Percentiles rank a stretch among this genome's conserved stretches.
Conservation (phyloP, 2,888 invertebrate species). For the Lasioglossum figueresi region DNA sequence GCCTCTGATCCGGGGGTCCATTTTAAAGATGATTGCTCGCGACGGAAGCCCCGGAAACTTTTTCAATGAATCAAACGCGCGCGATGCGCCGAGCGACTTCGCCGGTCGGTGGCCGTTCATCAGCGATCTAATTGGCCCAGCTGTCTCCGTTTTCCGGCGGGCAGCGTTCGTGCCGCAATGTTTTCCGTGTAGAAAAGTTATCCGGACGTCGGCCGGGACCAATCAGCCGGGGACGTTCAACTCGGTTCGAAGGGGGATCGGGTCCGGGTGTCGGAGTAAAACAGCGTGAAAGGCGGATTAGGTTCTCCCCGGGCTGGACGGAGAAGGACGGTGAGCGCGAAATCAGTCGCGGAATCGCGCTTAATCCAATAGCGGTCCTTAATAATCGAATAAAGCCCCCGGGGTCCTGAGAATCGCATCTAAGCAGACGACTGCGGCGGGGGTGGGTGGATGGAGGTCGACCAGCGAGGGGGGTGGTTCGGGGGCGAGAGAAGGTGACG, state of each 20-base stretch:
- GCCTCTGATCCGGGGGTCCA: background rate
- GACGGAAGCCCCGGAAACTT: background rate
- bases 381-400: conserved; percentile 82
- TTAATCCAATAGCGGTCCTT: conserved; percentile 83
- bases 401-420: conserved; percentile 76
- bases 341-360: conserved; percentile 77
- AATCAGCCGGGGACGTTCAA: conserved; percentile 58
- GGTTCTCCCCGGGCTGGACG: conserved; percentile 19
- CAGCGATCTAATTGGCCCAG: conserved; percentile 61
- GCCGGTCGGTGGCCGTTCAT: conserved; percentile 39
- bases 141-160: conserved; percentile 24
- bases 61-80: background rate
- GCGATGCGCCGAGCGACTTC: conserved; percentile 41
- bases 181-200: conserved; percentile 56
- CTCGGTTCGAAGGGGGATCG: conserved; percentile 19
- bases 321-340: conserved; percentile 57
- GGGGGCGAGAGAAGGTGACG: conserved; percentile 66
- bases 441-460: conserved; percentile 47
- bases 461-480: conserved; percentile 42
- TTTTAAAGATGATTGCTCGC: background rate
- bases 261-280: conserved; percentile 46
- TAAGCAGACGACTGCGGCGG: conserved; percentile 75
- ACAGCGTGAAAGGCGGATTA: conserved; percentile 51
- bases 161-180: conserved; percentile 26
- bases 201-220: conserved; percentile 46